phyloP scores from a whole-genome alignment of 2,113 vertebrate genomes.

The Noturus placidus region DNA sequence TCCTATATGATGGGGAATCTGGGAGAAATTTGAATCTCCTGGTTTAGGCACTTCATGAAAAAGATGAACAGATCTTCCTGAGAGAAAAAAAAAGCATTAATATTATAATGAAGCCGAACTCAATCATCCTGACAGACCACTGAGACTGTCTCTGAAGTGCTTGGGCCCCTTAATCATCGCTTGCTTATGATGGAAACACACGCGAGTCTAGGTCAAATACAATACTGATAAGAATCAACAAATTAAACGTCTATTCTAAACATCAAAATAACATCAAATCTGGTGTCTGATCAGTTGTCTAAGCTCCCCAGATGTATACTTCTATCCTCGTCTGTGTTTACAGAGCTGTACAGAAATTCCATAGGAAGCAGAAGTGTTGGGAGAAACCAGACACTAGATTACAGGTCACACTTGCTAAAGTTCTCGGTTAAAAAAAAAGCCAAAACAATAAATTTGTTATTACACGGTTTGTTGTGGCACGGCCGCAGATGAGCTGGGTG shows the following conservation, averaged over 20 bases:
- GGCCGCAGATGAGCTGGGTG: not conserved
- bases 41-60: not conserved
- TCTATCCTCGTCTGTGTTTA: conserved; percentile 33
- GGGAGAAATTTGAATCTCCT: not conserved
- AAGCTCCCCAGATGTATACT: conserved; percentile 42
- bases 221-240: not conserved
- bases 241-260: too few relatives aligned
- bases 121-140: not conserved
- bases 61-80: not conserved
- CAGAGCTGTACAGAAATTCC: conserved; percentile 20
- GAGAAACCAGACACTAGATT: not conserved
- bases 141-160: not conserved
- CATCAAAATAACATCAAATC: too few relatives aligned
- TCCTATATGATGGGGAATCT: not conserved
- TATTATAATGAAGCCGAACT: not conserved
- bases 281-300: not conserved
- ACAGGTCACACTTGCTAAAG: conserved; percentile 12
- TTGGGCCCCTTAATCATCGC: not conserved
- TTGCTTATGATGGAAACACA: not conserved
- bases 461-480: conserved; percentile 32
- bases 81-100: not conserved
- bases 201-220: not conserved
- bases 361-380: not conserved
- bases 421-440: not conserved
- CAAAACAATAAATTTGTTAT: conserved; percentile 47